Conservation (phyloP, 2,888 invertebrate genomes). For the Caradrina clavipalpis region DNA sequence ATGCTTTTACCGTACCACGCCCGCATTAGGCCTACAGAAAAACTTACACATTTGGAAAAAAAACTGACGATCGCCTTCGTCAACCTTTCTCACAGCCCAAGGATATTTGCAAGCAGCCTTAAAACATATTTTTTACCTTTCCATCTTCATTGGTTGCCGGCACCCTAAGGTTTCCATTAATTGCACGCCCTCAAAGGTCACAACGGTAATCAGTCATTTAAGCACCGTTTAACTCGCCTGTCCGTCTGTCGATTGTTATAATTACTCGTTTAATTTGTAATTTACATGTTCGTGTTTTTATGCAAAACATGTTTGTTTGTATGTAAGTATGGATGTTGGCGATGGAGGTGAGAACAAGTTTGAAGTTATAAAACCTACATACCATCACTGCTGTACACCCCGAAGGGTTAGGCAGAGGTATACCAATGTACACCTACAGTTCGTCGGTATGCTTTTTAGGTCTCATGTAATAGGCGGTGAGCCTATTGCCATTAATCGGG, state of each 20-base stretch:
- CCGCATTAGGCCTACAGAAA: too few relatives aligned
- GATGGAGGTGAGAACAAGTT: conserved; percentile 27
- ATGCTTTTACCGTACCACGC: too few relatives aligned
- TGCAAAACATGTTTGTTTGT: conserved; percentile 30
- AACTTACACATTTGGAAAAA: too few relatives aligned
- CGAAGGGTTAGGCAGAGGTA: too few relatives aligned
- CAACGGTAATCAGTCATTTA: conserved; percentile 61
- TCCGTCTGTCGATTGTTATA: conserved; percentile 69
- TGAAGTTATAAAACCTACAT: background rate
- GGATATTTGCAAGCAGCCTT: conserved; percentile 10
- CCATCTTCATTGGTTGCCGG: conserved; percentile 26
- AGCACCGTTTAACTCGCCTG: conserved; percentile 63
- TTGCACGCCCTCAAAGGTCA: conserved; percentile 55
- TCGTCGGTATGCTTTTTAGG: too few relatives aligned
- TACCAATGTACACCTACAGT: too few relatives aligned
- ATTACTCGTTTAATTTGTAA: conserved; percentile 66
- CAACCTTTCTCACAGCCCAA: background rate
- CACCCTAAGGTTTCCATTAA: conserved; percentile 58
- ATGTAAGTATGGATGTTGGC: conserved; percentile 2
- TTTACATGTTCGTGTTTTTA: conserved; percentile 56
- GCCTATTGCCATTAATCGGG: too few relatives aligned
- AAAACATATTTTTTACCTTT: conserved; percentile 7
- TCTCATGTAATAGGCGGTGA: too few relatives aligned
- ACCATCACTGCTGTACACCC: too few relatives aligned
- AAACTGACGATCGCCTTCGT: background rate